Evolutionary conservation across 2,888 invertebrate genomes (phyloP).

Genomic region (Mesoligia furuncula): DNA sequence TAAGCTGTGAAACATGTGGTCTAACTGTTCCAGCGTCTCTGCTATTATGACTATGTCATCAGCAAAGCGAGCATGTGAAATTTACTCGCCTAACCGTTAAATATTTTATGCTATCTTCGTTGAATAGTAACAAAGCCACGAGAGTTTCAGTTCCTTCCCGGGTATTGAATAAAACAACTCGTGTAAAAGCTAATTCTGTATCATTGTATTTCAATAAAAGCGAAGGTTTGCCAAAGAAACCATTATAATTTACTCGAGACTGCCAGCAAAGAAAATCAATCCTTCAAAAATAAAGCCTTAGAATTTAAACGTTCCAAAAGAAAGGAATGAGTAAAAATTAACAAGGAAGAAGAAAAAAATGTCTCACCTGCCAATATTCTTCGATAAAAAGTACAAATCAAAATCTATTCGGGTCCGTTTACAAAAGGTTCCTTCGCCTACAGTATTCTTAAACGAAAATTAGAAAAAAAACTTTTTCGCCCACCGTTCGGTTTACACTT

Average conservation of each 20-base stretch:
- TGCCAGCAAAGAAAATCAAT: slow-evolving; percentile 28
- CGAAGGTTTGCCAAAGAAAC: neutral
- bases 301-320: slow-evolving; percentile 44
- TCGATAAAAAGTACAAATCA: slow-evolving; percentile 64
- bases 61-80: neutral
- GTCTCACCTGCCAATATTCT: slow-evolving; percentile 62
- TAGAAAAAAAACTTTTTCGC: slow-evolving; percentile 52
- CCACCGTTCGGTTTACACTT: slow-evolving; percentile 48
- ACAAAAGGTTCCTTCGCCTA: slow-evolving; percentile 60
- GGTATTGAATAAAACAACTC: slow-evolving; percentile 12
- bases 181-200: slow-evolving; percentile 23
- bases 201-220: slow-evolving; percentile 18
- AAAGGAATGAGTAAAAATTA: slow-evolving; percentile 50
- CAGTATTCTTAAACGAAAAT: slow-evolving; percentile 58
- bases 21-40: neutral
- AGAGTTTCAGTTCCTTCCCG: neutral
- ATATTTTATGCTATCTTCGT: neutral
- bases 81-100: neutral
- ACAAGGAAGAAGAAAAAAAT: slow-evolving; percentile 26
- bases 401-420: slow-evolving; percentile 55
- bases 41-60: neutral
- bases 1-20: neutral
- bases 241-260: slow-evolving; percentile 28
- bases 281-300: slow-evolving; percentile 19
- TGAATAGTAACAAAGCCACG: neutral